A percentile compares a stretch with the other conserved stretches of the same genome.
Evolutionary conservation across 1,140 invertebrate genomes (phyloP).

Genomic region (Pogonognathellus flavescens): DNA sequence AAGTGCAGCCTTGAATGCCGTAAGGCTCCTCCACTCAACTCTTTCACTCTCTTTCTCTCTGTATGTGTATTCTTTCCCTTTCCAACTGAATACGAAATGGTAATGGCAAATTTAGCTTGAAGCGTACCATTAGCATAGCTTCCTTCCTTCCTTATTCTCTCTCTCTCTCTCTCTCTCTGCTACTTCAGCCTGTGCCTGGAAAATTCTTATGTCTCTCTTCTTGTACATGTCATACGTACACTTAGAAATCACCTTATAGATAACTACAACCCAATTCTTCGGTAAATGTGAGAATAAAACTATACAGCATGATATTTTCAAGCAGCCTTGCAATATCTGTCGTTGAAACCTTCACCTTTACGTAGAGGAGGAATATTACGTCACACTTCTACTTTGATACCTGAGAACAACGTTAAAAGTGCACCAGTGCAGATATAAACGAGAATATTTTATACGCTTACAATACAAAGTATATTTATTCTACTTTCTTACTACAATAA

Average conservation of each 20-base stretch:
- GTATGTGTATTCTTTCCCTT: background rate
- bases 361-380: too few relatives aligned
- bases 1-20: conserved; percentile 12
- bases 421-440: too few relatives aligned
- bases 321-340: background rate
- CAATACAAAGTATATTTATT: too few relatives aligned
- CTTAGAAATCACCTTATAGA: background rate
- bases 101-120: conserved; percentile 52
- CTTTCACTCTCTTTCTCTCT: conserved; percentile 6
- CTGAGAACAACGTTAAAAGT: too few relatives aligned
- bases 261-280: background rate
- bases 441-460: too few relatives aligned
- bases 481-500: too few relatives aligned
- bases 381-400: too few relatives aligned
- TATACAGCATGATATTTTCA: background rate
- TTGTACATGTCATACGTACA: background rate
- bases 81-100: conserved; percentile 30
- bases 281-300: conserved; percentile 1
- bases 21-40: conserved; percentile 33
- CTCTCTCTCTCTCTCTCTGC: background rate
- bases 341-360: too few relatives aligned
- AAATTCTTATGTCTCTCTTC: background rate
- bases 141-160: conserved; percentile 1
- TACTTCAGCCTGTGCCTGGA: too few relatives aligned
- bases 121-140: conserved; percentile 52